These are phyloP conservation scores for Thymelicus sylvestris DNA, from an alignment of 2,888 invertebrate species.

Conservation along the genomic window DNA sequence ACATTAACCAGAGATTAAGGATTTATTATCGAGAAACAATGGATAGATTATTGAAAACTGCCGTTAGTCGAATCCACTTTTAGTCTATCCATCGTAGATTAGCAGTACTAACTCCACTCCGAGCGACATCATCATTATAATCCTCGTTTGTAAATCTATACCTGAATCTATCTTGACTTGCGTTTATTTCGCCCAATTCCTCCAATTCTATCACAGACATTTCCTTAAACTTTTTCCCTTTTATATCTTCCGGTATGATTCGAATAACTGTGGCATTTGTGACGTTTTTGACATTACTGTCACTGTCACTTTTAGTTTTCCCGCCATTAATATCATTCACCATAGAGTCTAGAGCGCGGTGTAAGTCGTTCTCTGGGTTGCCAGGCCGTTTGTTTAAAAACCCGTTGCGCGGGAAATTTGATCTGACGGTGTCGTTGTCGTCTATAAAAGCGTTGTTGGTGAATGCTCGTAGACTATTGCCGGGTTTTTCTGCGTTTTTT, in stretches of 20 bases:
- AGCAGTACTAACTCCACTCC: constrained; percentile 48
- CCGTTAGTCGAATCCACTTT: constrained; percentile 11
- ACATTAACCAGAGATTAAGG: no score
- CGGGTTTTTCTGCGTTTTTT: constrained; percentile 51
- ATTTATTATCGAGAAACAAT: no score
- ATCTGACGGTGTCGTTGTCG: constrained; percentile 44
- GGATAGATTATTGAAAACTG: no score
- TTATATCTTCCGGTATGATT: constrained; percentile 57
- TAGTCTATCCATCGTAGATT: constrained; percentile 69
- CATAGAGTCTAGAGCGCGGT: constrained; percentile 68
- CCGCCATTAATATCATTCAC: constrained; percentile 58
- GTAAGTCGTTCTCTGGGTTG: constrained; percentile 66
- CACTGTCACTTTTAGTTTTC: constrained; percentile 38
- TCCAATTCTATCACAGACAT: constrained; percentile 62
- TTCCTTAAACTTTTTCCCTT: constrained; percentile 68
- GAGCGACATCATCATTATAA: constrained; percentile 62
- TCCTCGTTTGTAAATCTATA: constrained; percentile 65
- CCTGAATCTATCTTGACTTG: constrained; percentile 68
- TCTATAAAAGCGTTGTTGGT: constrained; percentile 61
- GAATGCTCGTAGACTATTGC: constrained; percentile 54
- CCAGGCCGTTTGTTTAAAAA: constrained; percentile 66
- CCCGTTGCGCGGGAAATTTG: constrained; percentile 57
- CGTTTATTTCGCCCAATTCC: constrained; percentile 66
- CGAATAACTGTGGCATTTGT: constrained; percentile 39
- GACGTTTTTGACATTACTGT: background rate